phyloP scores from a whole-genome alignment of 2,797 vertebrate genomes.

The Scolopax bukidnonensis region DNA sequence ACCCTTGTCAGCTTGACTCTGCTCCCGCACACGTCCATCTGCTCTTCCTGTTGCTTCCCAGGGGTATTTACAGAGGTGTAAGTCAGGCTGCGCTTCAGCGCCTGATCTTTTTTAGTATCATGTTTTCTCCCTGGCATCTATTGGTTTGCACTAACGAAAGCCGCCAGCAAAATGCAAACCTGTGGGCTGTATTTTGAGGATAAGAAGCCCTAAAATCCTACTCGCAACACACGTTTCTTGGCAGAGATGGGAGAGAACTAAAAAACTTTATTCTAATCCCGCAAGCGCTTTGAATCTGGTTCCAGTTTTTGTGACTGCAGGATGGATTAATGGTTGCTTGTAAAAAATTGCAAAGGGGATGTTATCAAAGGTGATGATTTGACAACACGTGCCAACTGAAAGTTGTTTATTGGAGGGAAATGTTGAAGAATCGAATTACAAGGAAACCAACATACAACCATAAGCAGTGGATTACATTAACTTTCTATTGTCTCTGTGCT shows the following conservation, averaged over 20 bases:
- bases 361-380: neutral
- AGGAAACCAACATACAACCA: neutral
- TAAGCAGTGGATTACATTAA: neutral
- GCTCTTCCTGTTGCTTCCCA: neutral
- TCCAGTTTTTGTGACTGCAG: neutral
- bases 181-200: neutral
- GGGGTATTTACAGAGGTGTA: neutral
- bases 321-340: neutral
- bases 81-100: neutral
- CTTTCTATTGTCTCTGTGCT: conserved; percentile 17
- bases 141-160: neutral
- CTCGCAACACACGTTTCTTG: neutral
- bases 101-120: neutral
- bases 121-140: neutral
- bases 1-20: neutral
- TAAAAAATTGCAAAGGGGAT: neutral
- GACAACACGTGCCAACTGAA: neutral
- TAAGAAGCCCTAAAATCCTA: neutral
- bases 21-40: neutral
- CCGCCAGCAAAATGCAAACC: neutral
- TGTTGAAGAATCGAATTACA: neutral
- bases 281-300: neutral
- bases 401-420: neutral
- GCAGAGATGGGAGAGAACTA: neutral
- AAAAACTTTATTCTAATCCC: neutral